Conservation (phyloP, 2,888 invertebrate genomes). For the Platycnemis pennipes region DNA sequence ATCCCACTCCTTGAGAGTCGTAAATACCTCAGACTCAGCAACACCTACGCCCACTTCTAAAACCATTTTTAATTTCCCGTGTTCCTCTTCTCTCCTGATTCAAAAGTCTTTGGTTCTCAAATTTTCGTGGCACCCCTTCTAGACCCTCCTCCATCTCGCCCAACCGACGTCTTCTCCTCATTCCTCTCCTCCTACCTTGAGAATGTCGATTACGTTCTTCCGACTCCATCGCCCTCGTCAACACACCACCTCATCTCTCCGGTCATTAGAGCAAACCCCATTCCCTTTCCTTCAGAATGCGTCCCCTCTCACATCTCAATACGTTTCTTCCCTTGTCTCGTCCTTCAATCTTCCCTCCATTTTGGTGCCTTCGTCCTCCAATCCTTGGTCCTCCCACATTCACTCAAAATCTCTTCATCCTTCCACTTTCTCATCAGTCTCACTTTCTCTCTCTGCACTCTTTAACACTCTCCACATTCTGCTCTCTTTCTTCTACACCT, state of each 20-base stretch:
- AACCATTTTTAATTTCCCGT: too few species aligned
- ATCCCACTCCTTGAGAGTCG: too few species aligned
- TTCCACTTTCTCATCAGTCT: background rate
- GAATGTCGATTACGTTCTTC: background rate
- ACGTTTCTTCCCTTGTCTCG: background rate
- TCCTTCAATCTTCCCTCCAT: background rate
- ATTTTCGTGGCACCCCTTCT: background rate
- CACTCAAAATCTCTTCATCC: background rate
- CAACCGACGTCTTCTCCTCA: background rate
- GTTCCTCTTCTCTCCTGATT: too few species aligned
- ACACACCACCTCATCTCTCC: background rate
- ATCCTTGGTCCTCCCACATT: background rate
- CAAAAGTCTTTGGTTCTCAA: background rate
- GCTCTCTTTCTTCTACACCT: background rate
- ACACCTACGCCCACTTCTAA: too few species aligned
- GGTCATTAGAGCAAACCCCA: background rate
- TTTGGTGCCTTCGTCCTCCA: background rate
- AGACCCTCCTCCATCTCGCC: background rate
- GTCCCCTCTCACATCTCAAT: too few species aligned
- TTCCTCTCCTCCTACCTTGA: background rate
- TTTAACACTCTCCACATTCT: background rate
- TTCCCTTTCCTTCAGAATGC: background rate
- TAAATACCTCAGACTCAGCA: too few species aligned
- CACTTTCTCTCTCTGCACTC: constrained; percentile 31
- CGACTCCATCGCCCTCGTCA: background rate